Evolutionary conservation across 2,888 invertebrate genomes (phyloP).

Genomic region (Caenorhabditis japonica): DNA sequence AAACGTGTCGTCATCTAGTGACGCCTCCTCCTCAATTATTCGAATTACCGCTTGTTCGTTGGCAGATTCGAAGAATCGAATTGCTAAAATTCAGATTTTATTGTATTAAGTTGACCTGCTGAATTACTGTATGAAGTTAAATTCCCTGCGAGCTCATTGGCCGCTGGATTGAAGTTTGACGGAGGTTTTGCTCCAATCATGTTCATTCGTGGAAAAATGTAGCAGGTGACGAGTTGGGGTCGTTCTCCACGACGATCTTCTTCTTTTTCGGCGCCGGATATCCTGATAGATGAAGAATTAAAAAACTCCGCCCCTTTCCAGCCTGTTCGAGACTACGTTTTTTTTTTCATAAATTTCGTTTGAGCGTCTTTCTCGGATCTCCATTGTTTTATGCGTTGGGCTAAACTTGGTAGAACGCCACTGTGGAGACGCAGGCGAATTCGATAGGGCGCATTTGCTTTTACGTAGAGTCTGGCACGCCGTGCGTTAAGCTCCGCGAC

Average conservation of each 20-base stretch:
- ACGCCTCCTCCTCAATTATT: constrained; percentile 74
- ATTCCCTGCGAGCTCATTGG: constrained; percentile 76
- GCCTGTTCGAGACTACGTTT: no score
- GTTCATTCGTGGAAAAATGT: constrained; percentile 73
- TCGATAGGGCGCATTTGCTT: no score
- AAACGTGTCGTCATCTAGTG: constrained; percentile 64
- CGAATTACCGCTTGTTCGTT: constrained; percentile 71
- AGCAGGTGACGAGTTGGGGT: constrained; percentile 69
- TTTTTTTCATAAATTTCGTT: no score
- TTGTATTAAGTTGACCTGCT: background rate
- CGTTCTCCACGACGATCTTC: constrained; percentile 57
- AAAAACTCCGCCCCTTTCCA: no score
- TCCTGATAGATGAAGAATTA: constrained; percentile 18
- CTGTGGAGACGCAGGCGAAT: no score
- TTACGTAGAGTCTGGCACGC: no score
- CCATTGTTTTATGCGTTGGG: no score
- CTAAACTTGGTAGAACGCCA: no score
- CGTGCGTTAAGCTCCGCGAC: no score
- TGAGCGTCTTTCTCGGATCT: no score
- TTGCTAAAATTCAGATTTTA: constrained; percentile 59
- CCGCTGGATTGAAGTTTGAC: constrained; percentile 75
- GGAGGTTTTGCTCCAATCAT: constrained; percentile 73
- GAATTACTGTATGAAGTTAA: constrained; percentile 72
- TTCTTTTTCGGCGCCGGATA: constrained; percentile 51
- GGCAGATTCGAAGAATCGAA: constrained; percentile 74